Evolutionary conservation across 1,140 invertebrate species (phyloP), one percentile per base, ranked within the genome.

Genomic region (Magallana angulata): DNA sequence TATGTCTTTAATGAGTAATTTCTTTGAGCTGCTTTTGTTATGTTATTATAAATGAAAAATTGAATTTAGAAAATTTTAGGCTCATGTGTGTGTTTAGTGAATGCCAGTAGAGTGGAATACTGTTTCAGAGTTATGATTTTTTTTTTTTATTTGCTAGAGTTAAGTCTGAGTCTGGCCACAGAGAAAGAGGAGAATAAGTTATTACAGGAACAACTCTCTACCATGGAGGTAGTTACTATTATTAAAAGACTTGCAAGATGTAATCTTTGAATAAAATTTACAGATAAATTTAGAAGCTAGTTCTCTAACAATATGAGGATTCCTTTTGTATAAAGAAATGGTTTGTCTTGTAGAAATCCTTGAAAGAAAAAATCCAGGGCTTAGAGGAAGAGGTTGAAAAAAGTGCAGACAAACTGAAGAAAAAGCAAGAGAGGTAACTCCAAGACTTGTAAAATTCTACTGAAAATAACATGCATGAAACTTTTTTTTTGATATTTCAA

Each of bases 341-440:
- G 36, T 82, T 88, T 59, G 7, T 71, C 82, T 82, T 88, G 9
- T 86, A 93, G 92, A 92, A 88, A 84, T 90, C 91, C 9, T 87
- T 76, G 30, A 90, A 92, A 85, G 91, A 92, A 85, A 86, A 94
- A 87, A 84, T 93, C 8, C 76, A 84, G 30, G 86, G 87, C 86
- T 71, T 94, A 4, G 90, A 94, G 85, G 91, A 90, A 14, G 94
- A 94, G 85, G 85, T 92, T 62, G 94, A 94, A 83, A 94, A 92
- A 85, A 71, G 92, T n/a, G 80, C 89, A 84, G 94, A 95, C 62
- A 95, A 95, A 89, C 86, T 95, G 59, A 95, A 94, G 86, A 95
- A 94, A 85, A 95, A 95, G 90, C 95, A 95, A 91, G 95, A 95
- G 91, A 95, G 95, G 91, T 94, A 92, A 84, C 24, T 76, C 24